A percentile compares a stretch with the other conserved stretches of the same genome.
phyloP scores from a whole-genome alignment of 2,113 vertebrate species.

The Enhydra lutris region DNA sequence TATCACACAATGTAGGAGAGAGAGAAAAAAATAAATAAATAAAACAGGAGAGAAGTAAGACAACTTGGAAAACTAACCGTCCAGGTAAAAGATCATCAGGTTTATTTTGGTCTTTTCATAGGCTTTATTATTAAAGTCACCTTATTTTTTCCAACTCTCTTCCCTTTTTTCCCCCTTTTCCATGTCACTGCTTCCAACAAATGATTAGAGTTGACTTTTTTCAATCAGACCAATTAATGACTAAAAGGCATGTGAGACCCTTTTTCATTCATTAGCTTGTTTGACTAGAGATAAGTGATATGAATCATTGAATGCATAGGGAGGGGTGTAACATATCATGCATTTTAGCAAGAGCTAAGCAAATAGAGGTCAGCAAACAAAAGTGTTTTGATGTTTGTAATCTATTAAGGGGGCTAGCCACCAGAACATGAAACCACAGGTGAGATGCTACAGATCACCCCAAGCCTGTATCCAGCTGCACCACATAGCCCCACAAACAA shows the following conservation, averaged over 20 bases:
- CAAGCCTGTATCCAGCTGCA: not conserved
- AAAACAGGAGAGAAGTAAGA: not conserved
- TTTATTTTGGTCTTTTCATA: not conserved
- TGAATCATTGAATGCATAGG: not conserved
- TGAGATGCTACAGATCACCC: not conserved
- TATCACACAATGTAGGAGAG: not conserved
- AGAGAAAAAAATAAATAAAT: not conserved
- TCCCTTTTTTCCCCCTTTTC: not conserved
- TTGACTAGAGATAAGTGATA: not conserved
- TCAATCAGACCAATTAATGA: not conserved
- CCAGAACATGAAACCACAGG: no score
- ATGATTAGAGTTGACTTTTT: not conserved
- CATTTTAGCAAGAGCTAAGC: not conserved
- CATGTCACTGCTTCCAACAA: not conserved
- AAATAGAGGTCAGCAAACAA: not conserved
- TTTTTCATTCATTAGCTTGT: not conserved
- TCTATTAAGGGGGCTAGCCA: not conserved
- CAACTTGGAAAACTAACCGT: not conserved
- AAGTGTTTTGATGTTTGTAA: not conserved
- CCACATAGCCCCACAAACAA: not conserved
- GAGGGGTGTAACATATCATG: rapidly evolving
- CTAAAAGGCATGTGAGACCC: not conserved
- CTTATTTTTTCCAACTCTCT: not conserved
- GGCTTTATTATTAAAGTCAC: not conserved
- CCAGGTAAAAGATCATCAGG: not conserved